Conservation (phyloP, 2,888 invertebrate species). For the Ctenicera cuprea region DNA sequence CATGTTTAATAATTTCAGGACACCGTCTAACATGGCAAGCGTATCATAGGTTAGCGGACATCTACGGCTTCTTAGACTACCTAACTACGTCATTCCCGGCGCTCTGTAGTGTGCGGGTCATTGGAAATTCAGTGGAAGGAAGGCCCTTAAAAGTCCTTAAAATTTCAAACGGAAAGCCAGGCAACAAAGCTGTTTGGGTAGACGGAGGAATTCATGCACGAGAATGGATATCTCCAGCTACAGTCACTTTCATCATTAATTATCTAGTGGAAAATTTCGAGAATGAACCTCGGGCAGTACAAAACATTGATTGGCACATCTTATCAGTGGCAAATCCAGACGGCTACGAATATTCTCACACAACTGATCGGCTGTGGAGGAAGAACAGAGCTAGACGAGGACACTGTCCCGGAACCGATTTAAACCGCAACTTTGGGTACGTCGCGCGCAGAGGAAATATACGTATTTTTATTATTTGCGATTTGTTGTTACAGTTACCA, state of each 20-base stretch:
- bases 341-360: conserved; percentile 92
- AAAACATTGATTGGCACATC: conserved; percentile 88
- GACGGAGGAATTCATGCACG: conserved; percentile 90
- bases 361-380: conserved; percentile 88
- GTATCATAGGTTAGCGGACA: conserved; percentile 82
- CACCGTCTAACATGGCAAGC: conserved; percentile 85
- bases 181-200: conserved; percentile 82
- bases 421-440: conserved; percentile 90
- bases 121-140: conserved; percentile 85
- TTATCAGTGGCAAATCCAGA: conserved; percentile 88
- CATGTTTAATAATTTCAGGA: conserved; percentile 59
- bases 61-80: conserved; percentile 83
- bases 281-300: conserved; percentile 79
- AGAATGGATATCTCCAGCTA: conserved; percentile 92
- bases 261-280: conserved; percentile 82
- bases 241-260: conserved; percentile 85
- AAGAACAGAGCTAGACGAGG: conserved; percentile 81
- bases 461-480: not conserved
- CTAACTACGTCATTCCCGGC: conserved; percentile 83
- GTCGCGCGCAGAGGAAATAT: conserved; percentile 28
- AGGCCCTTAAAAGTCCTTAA: conserved; percentile 82
- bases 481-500: conserved; percentile 75
- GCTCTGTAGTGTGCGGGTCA: conserved; percentile 81
- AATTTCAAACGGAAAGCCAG: conserved; percentile 81
- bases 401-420: conserved; percentile 84